These are phyloP conservation scores for Crotalus helleri DNA, from an alignment of 2,113 vertebrate genomes.

Conservation along the genomic window DNA sequence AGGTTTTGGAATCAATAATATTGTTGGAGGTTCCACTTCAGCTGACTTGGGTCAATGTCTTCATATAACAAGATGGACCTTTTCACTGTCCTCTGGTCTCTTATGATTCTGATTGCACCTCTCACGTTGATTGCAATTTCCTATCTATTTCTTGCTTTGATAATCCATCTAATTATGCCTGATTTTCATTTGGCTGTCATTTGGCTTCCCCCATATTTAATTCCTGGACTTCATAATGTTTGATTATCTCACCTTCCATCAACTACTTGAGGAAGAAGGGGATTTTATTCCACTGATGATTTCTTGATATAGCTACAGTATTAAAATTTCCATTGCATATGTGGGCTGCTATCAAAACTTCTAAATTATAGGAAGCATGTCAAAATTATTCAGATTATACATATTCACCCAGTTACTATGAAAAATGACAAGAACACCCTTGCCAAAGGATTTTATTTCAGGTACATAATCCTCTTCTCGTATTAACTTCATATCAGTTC, in stretches of 20 bases:
- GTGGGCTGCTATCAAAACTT: neutral
- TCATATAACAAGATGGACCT: neutral
- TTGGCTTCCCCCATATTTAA: neutral
- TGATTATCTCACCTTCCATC: constrained; percentile 22
- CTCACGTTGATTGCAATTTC: neutral
- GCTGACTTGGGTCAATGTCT: neutral
- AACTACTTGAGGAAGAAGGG: neutral
- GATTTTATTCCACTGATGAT: constrained; percentile 2
- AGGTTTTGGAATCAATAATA: constrained; percentile 12
- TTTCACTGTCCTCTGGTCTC: constrained; percentile 17
- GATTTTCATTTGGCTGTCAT: constrained; percentile 7
- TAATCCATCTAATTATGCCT: constrained; percentile 14
- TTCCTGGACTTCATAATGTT: neutral
- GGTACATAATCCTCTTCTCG: neutral
- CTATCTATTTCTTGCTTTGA: constrained; percentile 5
- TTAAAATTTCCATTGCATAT: neutral
- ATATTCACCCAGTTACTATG: neutral
- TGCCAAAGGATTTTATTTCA: neutral
- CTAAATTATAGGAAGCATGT: neutral
- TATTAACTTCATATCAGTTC: neutral
- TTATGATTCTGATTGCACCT: constrained; percentile 20
- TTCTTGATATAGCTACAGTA: neutral
- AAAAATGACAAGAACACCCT: neutral
- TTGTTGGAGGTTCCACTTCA: neutral
- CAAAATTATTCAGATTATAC: neutral